Evolutionary conservation across 2,888 invertebrate genomes (phyloP).

Genomic region (Philereme transversata): DNA sequence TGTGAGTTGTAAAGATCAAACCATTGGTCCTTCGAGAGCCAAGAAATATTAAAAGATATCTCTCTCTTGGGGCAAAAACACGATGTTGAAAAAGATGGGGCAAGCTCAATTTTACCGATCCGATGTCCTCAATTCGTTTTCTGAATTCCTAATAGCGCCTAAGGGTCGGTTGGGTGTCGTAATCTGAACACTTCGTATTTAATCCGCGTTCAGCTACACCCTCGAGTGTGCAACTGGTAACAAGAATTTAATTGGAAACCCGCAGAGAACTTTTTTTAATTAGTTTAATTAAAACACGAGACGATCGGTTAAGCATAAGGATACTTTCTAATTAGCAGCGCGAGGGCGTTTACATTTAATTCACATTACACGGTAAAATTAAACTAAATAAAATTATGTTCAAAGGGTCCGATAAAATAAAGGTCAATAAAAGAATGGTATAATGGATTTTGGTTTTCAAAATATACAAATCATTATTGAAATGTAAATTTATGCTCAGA

Average conservation of each 20-base stretch:
- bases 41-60: slow-evolving; percentile 73
- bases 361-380: no score
- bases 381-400: no score
- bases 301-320: slow-evolving; percentile 12
- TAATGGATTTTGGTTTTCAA: no score
- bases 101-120: slow-evolving; percentile 79
- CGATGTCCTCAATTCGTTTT: slow-evolving; percentile 80
- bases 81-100: slow-evolving; percentile 75
- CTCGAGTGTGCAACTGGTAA: slow-evolving; percentile 53
- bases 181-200: slow-evolving; percentile 74
- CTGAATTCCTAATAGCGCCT: slow-evolving; percentile 77
- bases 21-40: slow-evolving; percentile 65
- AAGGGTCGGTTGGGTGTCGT: slow-evolving; percentile 63
- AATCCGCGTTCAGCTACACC: slow-evolving; percentile 63
- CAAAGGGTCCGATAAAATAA: no score
- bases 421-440: no score
- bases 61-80: slow-evolving; percentile 68
- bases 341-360: no score
- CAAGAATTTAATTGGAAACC: slow-evolving; percentile 63
- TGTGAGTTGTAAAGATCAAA: slow-evolving; percentile 69
- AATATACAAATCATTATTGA: slow-evolving; percentile 6
- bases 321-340: slow-evolving; percentile 7
- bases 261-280: slow-evolving; percentile 33
- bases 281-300: slow-evolving; percentile 33
- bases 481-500: slow-evolving; percentile 23